Conservation (phyloP, 1,140 invertebrate genomes). For the Protaetia brevitarsis region DNA sequence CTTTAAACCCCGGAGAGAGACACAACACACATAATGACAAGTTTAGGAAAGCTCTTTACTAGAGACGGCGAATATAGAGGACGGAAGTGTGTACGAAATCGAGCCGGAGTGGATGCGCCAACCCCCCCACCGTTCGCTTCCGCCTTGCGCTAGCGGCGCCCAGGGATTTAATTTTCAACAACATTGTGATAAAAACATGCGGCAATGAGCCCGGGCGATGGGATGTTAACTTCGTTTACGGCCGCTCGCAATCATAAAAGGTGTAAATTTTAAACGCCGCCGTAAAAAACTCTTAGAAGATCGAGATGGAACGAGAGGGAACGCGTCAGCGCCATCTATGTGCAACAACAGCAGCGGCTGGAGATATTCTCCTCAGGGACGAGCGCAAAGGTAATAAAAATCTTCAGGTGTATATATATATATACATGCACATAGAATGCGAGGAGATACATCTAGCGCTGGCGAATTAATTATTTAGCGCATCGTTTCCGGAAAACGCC, state of each 20-base stretch:
- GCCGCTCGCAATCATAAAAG: conserved; percentile 29
- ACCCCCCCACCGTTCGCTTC: background rate
- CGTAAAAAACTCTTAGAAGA: conserved; percentile 26
- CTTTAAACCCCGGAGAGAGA: background rate
- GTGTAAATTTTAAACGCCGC: conserved; percentile 31
- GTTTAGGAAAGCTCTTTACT: conserved; percentile 26
- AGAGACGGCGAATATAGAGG: conserved; percentile 1
- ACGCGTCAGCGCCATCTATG: conserved; percentile 8
- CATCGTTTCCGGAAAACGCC: background rate
- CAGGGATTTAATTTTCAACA: conserved; percentile 31
- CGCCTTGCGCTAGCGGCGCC: background rate
- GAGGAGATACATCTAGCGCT: too few species aligned
- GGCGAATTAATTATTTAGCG: conserved; percentile 3
- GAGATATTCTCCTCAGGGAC: background rate
- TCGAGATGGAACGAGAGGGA: too few species aligned
- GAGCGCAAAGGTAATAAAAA: conserved; percentile 7
- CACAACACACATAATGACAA: conserved; percentile 24
- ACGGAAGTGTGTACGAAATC: background rate
- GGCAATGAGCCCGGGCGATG: conserved; percentile 27
- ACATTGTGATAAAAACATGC: conserved; percentile 28
- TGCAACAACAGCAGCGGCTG: background rate
- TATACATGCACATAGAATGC: background rate
- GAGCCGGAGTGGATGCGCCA: background rate
- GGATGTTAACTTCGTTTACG: conserved; percentile 30
- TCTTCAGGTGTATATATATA: background rate